Evolutionary conservation across 2,797 vertebrate species (phyloP).

Genomic region (Pristis pectinata): DNA sequence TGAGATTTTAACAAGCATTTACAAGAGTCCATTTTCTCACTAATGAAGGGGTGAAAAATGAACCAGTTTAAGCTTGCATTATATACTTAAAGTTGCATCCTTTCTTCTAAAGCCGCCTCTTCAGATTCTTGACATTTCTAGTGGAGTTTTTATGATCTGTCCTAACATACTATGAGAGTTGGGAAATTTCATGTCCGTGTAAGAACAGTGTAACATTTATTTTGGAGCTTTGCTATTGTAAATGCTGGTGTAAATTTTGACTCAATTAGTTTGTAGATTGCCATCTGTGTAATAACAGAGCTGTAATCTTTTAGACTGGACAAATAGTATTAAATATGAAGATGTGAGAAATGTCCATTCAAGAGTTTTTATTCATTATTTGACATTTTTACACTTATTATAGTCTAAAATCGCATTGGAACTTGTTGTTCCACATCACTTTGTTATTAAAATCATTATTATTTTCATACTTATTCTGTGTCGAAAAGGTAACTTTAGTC

Average conservation of each 20-base stretch:
- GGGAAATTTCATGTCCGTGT: conserved; percentile 66
- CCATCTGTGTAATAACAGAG: conserved; percentile 42
- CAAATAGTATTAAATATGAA: neutral
- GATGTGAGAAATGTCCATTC: neutral
- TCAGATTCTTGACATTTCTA: conserved; percentile 74
- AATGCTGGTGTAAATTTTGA: conserved; percentile 40
- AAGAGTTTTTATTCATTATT: conserved; percentile 30
- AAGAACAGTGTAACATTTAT: conserved; percentile 65
- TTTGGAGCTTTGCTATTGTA: conserved; percentile 58
- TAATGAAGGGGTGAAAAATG: conserved; percentile 99
- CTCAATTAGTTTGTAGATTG: conserved; percentile 62
- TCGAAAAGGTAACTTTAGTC: neutral
- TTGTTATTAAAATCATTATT: conserved; percentile 4
- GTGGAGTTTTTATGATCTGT: conserved; percentile 68
- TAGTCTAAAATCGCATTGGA: neutral
- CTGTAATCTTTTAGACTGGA: neutral
- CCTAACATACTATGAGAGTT: conserved; percentile 60
- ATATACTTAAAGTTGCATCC: conserved; percentile 88
- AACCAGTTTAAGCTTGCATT: conserved; percentile 90
- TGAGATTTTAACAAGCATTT: conserved; percentile 99
- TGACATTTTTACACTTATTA: neutral
- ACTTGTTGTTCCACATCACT: neutral
- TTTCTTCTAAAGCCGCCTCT: conserved; percentile 75
- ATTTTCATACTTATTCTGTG: neutral
- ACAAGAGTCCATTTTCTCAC: conserved; percentile 99